phyloP scores from a whole-genome alignment of 1,140 invertebrate species.

The Calephelis nemesis region DNA sequence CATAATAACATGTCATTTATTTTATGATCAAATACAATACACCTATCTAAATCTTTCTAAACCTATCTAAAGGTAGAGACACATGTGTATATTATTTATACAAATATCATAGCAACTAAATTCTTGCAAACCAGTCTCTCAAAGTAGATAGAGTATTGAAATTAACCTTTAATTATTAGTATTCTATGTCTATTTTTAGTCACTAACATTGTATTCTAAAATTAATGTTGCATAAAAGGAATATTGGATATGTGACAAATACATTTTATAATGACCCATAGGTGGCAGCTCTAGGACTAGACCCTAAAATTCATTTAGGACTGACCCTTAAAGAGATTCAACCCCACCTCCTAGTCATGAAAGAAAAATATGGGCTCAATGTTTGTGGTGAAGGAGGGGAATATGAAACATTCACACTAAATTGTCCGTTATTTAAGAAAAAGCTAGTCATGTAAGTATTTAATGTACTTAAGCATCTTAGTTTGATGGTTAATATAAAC shows the following conservation, averaged over 20 bases:
- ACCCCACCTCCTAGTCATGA: conserved; percentile 91
- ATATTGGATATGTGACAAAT: not conserved
- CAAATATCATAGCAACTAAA: too few species aligned
- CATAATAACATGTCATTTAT: too few species aligned
- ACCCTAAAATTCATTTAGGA: conserved; percentile 92
- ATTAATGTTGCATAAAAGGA: not conserved
- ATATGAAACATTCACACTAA: conserved; percentile 98
- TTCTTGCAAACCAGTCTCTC: too few species aligned
- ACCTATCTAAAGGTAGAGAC: too few species aligned
- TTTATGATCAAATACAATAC: too few species aligned
- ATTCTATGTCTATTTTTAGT: not conserved
- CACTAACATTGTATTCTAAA: not conserved
- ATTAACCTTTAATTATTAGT: not conserved
- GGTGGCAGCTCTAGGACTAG: conserved; percentile 94
- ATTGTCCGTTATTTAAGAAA: conserved; percentile 97
- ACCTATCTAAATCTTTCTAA: too few species aligned
- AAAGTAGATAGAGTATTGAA: too few species aligned
- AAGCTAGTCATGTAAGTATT: conserved; percentile 92
- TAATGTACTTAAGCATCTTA: too few species aligned
- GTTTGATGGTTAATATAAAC: too few species aligned
- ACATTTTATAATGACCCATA: conserved; percentile 29
- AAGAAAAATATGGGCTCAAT: conserved; percentile 97
- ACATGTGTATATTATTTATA: too few species aligned
- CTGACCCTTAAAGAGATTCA: conserved; percentile 91
- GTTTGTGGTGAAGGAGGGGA: conserved; percentile 99